phyloP scores from a whole-genome alignment of 2,797 vertebrate genomes.

The Microctenopoma stevenorrisi region DNA sequence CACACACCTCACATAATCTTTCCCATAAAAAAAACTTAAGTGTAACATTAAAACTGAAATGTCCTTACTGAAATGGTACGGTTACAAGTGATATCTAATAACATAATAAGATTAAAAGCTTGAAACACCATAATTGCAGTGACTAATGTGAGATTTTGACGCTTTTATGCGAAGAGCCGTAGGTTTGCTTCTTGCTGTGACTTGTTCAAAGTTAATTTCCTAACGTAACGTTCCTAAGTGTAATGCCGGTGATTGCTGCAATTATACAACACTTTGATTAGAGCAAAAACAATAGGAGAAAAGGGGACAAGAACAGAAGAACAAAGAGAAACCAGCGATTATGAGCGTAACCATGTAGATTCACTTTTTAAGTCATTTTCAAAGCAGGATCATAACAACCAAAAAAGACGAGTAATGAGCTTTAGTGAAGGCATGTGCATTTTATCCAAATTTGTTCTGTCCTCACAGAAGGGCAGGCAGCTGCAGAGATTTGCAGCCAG shows the following conservation, averaged over 20 bases:
- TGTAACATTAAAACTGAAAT: neutral
- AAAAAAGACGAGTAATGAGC: constrained; percentile 40
- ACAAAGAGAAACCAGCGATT: neutral
- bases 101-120: neutral
- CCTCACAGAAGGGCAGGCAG: constrained; percentile 42
- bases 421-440: constrained; percentile 47
- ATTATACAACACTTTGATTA: neutral
- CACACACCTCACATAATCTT: neutral
- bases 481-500: constrained; percentile 47
- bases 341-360: constrained; percentile 10
- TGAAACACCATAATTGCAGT: constrained; percentile 9
- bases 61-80: neutral
- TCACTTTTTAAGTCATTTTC: constrained; percentile 29
- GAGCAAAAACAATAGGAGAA: neutral
- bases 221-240: neutral
- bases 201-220: neutral
- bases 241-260: neutral
- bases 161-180: neutral
- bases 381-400: constrained; percentile 37
- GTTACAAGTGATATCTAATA: neutral
- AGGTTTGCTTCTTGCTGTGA: neutral
- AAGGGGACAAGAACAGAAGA: neutral
- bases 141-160: constrained; percentile 5
- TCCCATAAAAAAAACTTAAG: neutral
- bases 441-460: constrained; percentile 45